Percentiles rank a stretch among this genome's conserved stretches.
Evolutionary conservation across 2,797 vertebrate genomes (phyloP).

Genomic region (Oceanodroma leucorhoa): DNA sequence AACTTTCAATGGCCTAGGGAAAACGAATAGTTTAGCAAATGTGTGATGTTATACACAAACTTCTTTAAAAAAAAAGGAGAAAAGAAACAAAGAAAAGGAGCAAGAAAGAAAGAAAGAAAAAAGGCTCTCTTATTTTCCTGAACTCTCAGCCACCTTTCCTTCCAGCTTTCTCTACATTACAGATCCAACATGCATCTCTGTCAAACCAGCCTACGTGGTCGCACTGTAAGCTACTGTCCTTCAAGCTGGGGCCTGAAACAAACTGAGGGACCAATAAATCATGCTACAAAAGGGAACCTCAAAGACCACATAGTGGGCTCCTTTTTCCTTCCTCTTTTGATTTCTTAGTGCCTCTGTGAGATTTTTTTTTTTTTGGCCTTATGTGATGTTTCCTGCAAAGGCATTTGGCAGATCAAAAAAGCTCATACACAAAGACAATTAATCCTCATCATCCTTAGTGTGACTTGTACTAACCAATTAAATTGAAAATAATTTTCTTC

Average conservation of each 20-base stretch:
- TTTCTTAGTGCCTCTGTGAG: not conserved
- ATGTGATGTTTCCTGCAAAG: not conserved
- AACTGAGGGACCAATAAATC: slow-evolving; percentile 45
- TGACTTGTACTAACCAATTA: not conserved
- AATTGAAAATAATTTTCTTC: not conserved
- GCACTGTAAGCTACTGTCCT: not conserved
- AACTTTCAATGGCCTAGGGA: not conserved
- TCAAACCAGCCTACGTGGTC: not conserved
- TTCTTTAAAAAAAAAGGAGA: not conserved
- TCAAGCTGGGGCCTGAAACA: not conserved
- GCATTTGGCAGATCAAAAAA: not conserved
- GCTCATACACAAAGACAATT: not conserved
- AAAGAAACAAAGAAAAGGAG: not conserved
- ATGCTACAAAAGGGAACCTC: slow-evolving; percentile 1
- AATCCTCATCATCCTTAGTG: not conserved
- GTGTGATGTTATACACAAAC: accelerated
- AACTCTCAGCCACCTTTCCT: not conserved
- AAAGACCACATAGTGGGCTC: not conserved
- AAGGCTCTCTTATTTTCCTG: not conserved
- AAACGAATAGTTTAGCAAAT: not conserved
- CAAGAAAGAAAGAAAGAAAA: not conserved
- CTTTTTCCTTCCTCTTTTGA: not conserved
- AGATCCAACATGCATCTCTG: slow-evolving; percentile 36
- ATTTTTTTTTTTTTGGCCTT: not conserved
- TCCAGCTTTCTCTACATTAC: not conserved